Base-by-base conservation (phyloP, 2,113 vertebrate genomes). In the Cololabis saira region DNA sequence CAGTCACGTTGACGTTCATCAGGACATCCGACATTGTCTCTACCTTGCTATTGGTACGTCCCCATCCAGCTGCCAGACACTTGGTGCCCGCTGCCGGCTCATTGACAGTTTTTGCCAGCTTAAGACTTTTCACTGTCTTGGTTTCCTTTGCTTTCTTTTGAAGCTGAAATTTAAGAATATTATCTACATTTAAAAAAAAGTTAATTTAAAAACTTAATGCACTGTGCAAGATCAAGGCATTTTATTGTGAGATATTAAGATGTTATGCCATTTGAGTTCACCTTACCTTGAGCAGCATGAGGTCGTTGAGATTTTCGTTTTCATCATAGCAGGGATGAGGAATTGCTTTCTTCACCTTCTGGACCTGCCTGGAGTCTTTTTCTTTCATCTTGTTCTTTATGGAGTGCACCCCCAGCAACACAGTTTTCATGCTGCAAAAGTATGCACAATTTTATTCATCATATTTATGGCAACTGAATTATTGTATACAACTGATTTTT, bases 11-110 rank as follows among this genome's bases (percentile, higher is more conserved):
- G 50, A 37, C 84, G 0, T 83, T 53, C 73, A 17, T 88, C 56
- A 93, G 61, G 45, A 89, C 78, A 0, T 91, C 68, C 0, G 92
- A 93, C 37, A 14, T 27, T 14, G 1, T 0, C 1, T 17, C 21
- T 0, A 0, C 12, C 0, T 0, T 0, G 2, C 67, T 51, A 0
- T 69, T 57, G 1, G 70, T 88, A 0, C 0, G 4, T 1, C 92
- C 92, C 92, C 92, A 93, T 50, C 92, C 92, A 19, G 91, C 90
- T 61, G 90, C 91, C 63, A 56, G 10, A 18, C 92, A 93, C 1
- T 0, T 15, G 24, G 41, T 55, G 2, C 74, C 80, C 14, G 42
- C 63, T 30, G 6, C 0, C 0, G 81, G 85, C 0, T 87, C 58
- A 22, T 22, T 50, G 4, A 24, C 7, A 0, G 5, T n/a, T 0